phyloP scores from a whole-genome alignment of 2,888 invertebrate genomes.

The Xanthorhoe designata region DNA sequence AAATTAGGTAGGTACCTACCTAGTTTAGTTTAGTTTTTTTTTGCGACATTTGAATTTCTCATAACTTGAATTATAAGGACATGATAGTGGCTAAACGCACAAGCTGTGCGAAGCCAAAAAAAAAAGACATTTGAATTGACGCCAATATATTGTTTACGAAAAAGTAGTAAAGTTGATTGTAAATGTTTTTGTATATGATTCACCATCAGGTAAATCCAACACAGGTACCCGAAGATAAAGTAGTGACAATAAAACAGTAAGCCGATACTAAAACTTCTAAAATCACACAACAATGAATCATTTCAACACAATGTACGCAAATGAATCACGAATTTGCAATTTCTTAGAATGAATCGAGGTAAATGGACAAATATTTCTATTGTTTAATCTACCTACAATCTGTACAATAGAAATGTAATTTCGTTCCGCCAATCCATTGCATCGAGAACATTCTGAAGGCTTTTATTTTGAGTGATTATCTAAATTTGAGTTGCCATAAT shows the following conservation, averaged over 20 bases:
- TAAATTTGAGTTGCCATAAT: background rate
- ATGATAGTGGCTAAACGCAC: no score
- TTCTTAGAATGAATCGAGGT: constrained; percentile 20
- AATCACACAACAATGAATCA: constrained; percentile 35
- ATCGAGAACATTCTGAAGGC: background rate
- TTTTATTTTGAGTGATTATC: no score
- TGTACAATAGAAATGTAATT: constrained; percentile 8
- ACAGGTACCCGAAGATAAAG: constrained; percentile 30
- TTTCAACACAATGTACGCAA: constrained; percentile 31
- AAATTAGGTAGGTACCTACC: no score
- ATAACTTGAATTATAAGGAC: no score
- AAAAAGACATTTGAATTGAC: no score
- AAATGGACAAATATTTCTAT: constrained; percentile 14
- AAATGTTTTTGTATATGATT: constrained; percentile 20
- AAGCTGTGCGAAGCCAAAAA: no score
- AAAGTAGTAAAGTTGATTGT: constrained; percentile 3
- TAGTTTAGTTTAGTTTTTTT: no score
- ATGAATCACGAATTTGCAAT: constrained; percentile 35
- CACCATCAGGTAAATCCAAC: constrained; percentile 33
- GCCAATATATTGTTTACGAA: background rate
- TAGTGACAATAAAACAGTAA: constrained; percentile 34
- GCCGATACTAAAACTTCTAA: constrained; percentile 34
- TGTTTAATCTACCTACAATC: constrained; percentile 14
- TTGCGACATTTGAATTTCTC: no score
- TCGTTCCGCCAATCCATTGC: background rate